Percentiles rank a stretch among this genome's conserved stretches.
Evolutionary conservation across 2,888 invertebrate species (phyloP).

Genomic region (Odontomyia ornata): DNA sequence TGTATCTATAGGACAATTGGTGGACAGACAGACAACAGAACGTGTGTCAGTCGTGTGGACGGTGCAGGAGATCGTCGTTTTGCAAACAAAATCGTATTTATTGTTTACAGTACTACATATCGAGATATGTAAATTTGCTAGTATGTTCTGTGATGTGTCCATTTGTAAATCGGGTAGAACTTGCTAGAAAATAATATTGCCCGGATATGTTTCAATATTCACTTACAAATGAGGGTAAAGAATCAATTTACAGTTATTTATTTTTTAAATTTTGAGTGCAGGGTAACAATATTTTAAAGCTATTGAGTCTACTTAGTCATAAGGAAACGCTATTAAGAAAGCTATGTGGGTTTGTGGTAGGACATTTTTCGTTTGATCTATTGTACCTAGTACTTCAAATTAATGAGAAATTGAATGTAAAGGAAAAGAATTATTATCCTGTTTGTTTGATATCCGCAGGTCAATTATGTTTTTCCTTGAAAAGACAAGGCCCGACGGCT

Average conservation of each 20-base stretch:
- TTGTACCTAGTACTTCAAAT: no score
- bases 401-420: no score
- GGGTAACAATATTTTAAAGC: not conserved
- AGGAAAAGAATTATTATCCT: no score
- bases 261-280: slow-evolving; percentile 2
- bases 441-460: no score
- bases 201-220: slow-evolving; percentile 30
- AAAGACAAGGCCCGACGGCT: no score
- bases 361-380: no score
- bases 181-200: slow-evolving; percentile 5
- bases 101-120: slow-evolving; percentile 8
- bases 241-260: slow-evolving; percentile 29
- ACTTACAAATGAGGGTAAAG: slow-evolving; percentile 33
- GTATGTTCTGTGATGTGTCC: not conserved
- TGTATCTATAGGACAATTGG: not conserved
- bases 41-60: slow-evolving; percentile 31
- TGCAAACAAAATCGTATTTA: slow-evolving; percentile 30
- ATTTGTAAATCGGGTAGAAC: not conserved
- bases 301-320: no score
- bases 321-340: no score
- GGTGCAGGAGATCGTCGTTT: slow-evolving; percentile 20
- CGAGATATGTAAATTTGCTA: not conserved
- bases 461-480: no score
- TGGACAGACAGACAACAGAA: slow-evolving; percentile 12
- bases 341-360: no score